phyloP scores from a whole-genome alignment of 2,113 vertebrate genomes.

The Heterotis niloticus region DNA sequence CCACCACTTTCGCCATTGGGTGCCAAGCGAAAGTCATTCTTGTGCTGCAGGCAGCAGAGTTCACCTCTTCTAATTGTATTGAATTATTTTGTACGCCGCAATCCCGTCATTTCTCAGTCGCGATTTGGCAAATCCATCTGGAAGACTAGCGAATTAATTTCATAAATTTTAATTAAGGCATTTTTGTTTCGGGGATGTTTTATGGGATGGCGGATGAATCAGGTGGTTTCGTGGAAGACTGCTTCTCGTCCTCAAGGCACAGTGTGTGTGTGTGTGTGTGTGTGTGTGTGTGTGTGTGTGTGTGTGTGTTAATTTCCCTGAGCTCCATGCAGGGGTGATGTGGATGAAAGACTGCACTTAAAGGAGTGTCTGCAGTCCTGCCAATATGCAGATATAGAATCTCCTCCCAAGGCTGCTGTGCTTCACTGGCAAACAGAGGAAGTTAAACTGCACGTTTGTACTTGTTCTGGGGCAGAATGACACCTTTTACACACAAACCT shows the following conservation, averaged over 20 bases:
- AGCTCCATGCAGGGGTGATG: too few relatives aligned
- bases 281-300: not conserved
- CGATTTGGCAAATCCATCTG: not conserved
- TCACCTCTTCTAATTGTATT: not conserved
- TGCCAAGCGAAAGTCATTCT: not conserved
- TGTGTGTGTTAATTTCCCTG: not conserved
- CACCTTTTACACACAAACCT: too few relatives aligned
- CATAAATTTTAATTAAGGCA: not conserved
- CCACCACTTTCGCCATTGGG: not conserved
- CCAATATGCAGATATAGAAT: not conserved
- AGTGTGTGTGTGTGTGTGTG: not conserved
- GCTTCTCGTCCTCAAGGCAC: not conserved
- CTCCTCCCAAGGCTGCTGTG: too few relatives aligned
- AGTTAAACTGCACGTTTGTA: not conserved
- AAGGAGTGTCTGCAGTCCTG: not conserved
- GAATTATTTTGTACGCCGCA: not conserved
- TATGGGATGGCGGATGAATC: not conserved
- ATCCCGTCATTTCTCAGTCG: slow-evolving; percentile 3
- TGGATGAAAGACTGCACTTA: too few relatives aligned
- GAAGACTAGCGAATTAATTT: slow-evolving; percentile 5
- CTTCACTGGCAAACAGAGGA: not conserved
- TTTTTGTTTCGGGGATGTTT: slow-evolving; percentile 4
- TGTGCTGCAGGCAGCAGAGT: too few relatives aligned
- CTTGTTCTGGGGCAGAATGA: too few relatives aligned
- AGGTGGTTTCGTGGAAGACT: not conserved